A percentile compares a stretch with the other conserved stretches of the same genome.
Evolutionary conservation across 92 coral and sea anemone genomes (phyloP).

Genomic region (Phenganax marumi): DNA sequence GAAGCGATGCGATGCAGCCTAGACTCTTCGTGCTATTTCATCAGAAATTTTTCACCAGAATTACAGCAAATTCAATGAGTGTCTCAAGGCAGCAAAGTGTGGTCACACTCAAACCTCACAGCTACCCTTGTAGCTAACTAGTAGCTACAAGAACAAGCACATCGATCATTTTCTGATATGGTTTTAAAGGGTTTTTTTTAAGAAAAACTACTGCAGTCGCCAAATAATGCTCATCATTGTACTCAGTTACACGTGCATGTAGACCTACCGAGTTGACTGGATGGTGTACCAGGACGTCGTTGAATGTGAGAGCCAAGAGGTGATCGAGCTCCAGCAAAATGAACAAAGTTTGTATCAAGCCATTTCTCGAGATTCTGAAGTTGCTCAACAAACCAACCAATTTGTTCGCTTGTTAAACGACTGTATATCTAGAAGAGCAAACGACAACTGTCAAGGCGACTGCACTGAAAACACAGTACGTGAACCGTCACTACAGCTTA

Average conservation of each 20-base stretch:
- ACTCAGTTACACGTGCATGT: background rate
- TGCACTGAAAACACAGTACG: background rate
- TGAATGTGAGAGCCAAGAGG: conserved; percentile 25
- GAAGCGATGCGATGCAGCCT: background rate
- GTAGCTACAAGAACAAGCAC: no score
- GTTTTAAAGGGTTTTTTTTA: no score
- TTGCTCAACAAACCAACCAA: conserved; percentile 88
- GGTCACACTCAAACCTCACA: no score
- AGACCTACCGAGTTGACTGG: conserved; percentile 10
- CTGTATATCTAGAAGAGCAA: conserved; percentile 42
- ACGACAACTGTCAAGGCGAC: background rate
- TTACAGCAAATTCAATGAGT: no score
- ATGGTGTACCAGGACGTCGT: conserved; percentile 15
- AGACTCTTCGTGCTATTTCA: no score
- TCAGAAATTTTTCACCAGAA: background rate
- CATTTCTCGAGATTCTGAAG: conserved; percentile 77
- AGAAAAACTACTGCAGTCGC: background rate
- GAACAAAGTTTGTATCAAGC: conserved; percentile 79
- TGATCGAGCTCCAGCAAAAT: conserved; percentile 69
- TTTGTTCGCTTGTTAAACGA: conserved; percentile 70
- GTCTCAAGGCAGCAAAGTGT: no score
- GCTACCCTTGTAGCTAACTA: no score
- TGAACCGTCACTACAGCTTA: background rate
- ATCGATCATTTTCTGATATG: no score
- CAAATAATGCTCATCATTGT: background rate